Conservation (phyloP, 1,140 invertebrate species). For the Phortica variegata region DNA sequence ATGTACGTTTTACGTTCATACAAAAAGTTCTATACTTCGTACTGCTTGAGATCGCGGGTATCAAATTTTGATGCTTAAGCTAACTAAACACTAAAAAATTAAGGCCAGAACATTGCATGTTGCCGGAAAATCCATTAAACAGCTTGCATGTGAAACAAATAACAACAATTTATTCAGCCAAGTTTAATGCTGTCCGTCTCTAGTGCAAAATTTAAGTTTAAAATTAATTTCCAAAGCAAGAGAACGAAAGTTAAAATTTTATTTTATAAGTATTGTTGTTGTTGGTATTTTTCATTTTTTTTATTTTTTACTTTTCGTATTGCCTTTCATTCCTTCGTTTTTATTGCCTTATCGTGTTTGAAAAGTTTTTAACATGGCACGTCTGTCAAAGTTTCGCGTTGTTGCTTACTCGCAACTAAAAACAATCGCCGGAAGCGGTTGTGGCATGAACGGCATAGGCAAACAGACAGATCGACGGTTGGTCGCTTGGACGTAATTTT, state of each 20-base stretch:
- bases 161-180: constrained; percentile 39
- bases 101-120: constrained; percentile 22
- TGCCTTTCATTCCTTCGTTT: constrained; percentile 11
- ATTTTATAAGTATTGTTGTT: too few relatives aligned
- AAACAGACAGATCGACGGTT: too few relatives aligned
- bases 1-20: constrained; percentile 1
- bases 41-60: constrained; percentile 19
- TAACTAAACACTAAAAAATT: too few relatives aligned
- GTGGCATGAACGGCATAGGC: too few relatives aligned
- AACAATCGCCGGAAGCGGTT: constrained; percentile 14
- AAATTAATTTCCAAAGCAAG: constrained; percentile 44
- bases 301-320: neutral
- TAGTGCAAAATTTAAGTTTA: constrained; percentile 44
- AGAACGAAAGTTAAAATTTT: neutral
- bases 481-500: too few relatives aligned
- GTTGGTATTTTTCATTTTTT: too few relatives aligned
- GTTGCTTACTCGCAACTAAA: neutral
- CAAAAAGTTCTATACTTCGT: constrained; percentile 20
- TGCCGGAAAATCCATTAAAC: constrained; percentile 42
- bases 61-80: constrained; percentile 41
- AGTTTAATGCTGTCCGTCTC: constrained; percentile 28
- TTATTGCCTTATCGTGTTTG: constrained; percentile 28
- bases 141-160: too few relatives aligned
- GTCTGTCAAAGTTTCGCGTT: constrained; percentile 14
- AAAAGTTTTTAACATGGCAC: constrained; percentile 24